Evolutionary conservation across 2,888 invertebrate species (phyloP), one percentile per base, ranked within the genome.

Genomic region (Drosophila prolongata): DNA sequence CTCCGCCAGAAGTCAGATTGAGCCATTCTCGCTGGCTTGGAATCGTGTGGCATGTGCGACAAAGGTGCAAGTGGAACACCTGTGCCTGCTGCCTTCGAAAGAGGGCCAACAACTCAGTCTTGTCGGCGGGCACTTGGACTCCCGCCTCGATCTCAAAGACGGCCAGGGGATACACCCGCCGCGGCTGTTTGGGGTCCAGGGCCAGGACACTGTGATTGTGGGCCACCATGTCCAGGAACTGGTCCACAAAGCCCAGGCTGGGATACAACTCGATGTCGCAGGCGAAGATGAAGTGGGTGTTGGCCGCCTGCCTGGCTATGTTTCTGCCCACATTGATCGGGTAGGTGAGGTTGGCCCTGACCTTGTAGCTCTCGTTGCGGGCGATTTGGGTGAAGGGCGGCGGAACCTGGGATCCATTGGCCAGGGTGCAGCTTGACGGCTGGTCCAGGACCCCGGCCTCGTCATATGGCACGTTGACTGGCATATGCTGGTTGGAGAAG

Each of bases 241-340:
- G 94, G 0, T 94, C 93, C 55, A 96, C 95, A 73, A 97, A 93
- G 77, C 95, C 94, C n/a, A 95, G 95, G 91, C 95, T 97, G 49
- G 97, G 97, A 91, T 96, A 97, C 40, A 98, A 94, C 91, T 98
- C 97, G 79, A 97, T 96, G 90, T 98, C 97, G 54, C 96, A 96
- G 6, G 97, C 95, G 46, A 97, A 93, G 38, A 97, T 94, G 90
- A 94, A 97, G 90, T 96, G 94, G 0, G 97, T 97, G 50, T 95
- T 94, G 0, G 96, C 96, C 38, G 95, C 94, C 77, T 95, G 95
- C 19, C 97, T 93, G 0, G 97, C 97, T 6, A 97, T 94, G 91
- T 97, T 97, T 16, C 97, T 93, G 0, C 96, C 97, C 5, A 97
- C 96, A 91, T 98, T 98, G 58, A 98, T 96, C 1, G 97, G 97